These are phyloP conservation scores for Rhinoderma darwinii DNA, from an alignment of 2,113 vertebrate species.

Conservation along the genomic window DNA sequence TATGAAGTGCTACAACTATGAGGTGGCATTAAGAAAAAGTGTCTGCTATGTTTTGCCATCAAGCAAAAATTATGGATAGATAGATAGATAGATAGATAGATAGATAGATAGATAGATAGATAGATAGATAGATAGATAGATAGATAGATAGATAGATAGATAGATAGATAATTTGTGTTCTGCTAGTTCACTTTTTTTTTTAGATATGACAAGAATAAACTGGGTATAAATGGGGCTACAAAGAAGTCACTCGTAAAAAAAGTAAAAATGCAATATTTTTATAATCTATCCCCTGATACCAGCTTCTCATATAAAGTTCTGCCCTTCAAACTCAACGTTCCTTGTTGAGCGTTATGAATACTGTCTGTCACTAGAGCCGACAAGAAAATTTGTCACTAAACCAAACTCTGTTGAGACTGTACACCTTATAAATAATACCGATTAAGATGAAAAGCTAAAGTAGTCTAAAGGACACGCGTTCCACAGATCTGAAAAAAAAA, in stretches of 20 bases:
- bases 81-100: too few species aligned
- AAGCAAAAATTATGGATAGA: too few species aligned
- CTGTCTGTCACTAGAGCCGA: slow-evolving; percentile 43
- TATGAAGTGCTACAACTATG: too few species aligned
- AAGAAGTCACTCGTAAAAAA: slow-evolving; percentile 40
- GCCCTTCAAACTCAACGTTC: slow-evolving; percentile 48
- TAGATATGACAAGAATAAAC: slow-evolving; percentile 25
- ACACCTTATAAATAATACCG: slow-evolving; percentile 57
- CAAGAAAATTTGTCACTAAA: slow-evolving; percentile 30
- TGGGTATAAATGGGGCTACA: not conserved
- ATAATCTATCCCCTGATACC: slow-evolving; percentile 48
- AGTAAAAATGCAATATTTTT: slow-evolving; percentile 37
- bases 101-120: slow-evolving; percentile 13
- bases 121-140: slow-evolving; percentile 15
- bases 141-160: slow-evolving; percentile 22
- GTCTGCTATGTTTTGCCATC: too few species aligned
- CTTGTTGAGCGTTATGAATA: slow-evolving; percentile 48
- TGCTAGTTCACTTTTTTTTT: not conserved
- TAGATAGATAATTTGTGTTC: not conserved
- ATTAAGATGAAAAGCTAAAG: slow-evolving; percentile 53
- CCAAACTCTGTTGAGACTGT: slow-evolving; percentile 47
- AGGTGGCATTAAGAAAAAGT: too few species aligned
- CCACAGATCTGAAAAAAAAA: not conserved
- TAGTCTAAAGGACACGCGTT: slow-evolving; percentile 50
- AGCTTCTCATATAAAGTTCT: slow-evolving; percentile 43